phyloP scores from a whole-genome alignment of 2,888 invertebrate species.

The Portevinia maculata region DNA sequence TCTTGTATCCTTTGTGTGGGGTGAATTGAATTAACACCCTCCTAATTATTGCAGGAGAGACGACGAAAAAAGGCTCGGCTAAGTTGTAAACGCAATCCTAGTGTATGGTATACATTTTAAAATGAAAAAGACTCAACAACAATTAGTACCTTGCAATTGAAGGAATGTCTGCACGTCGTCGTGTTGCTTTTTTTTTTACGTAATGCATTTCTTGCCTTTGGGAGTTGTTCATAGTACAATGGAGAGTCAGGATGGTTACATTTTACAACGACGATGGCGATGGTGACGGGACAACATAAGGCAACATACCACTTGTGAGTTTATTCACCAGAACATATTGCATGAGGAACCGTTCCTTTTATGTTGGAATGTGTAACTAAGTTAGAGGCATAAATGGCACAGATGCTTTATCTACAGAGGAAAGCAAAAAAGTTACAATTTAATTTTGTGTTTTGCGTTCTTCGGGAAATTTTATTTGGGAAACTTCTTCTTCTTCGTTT shows the following conservation, averaged over 20 bases:
- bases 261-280: constrained; percentile 39
- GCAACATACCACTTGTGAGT: constrained; percentile 56
- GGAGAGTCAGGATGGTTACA: constrained; percentile 53
- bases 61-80: constrained; percentile 15
- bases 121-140: constrained; percentile 67
- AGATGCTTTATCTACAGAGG: constrained; percentile 39
- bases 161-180: constrained; percentile 47
- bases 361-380: constrained; percentile 36
- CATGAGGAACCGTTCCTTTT: constrained; percentile 23
- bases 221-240: constrained; percentile 35
- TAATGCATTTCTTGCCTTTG: constrained; percentile 53
- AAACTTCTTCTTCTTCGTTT: background rate
- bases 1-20: constrained; percentile 32
- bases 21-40: constrained; percentile 73
- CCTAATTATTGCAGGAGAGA: constrained; percentile 46
- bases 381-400: constrained; percentile 48
- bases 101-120: constrained; percentile 52
- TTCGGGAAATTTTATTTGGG: constrained; percentile 40
- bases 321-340: constrained; percentile 65
- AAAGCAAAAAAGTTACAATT: constrained; percentile 36
- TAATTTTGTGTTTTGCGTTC: constrained; percentile 58
- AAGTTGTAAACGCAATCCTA: constrained; percentile 44
- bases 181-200: constrained; percentile 1
- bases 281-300: constrained; percentile 20
- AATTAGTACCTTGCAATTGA: constrained; percentile 64